phyloP scores from a whole-genome alignment of 2,888 invertebrate genomes.

The Achlya flavicornis region DNA sequence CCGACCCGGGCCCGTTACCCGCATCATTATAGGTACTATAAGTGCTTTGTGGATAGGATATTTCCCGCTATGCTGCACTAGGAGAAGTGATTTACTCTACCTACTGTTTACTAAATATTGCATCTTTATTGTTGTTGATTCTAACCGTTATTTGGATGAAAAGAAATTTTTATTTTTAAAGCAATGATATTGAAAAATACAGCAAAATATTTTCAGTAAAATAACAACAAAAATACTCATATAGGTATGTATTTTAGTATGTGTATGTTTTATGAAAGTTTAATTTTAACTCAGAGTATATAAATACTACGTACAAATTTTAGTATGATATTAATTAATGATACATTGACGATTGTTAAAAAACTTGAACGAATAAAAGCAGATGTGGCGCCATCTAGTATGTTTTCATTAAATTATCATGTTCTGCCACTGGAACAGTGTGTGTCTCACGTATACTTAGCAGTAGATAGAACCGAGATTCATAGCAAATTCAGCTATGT shows the following conservation, averaged over 20 bases:
- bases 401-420: conserved; percentile 20
- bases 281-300: too few species aligned
- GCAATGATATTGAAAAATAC: background rate
- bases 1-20: conserved; percentile 48
- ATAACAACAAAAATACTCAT: too few species aligned
- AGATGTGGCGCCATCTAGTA: conserved; percentile 30
- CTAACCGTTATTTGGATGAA: background rate
- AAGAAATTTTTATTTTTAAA: background rate
- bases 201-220: too few species aligned
- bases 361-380: background rate
- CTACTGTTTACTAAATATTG: background rate
- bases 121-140: background rate
- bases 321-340: too few species aligned
- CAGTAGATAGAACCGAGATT: background rate
- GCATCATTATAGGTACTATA: conserved; percentile 44
- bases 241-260: too few species aligned
- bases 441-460: conserved; percentile 13
- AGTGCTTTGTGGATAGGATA: conserved; percentile 32
- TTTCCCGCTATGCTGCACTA: conserved; percentile 29
- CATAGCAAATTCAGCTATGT: background rate
- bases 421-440: background rate
- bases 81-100: conserved; percentile 22
- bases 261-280: too few species aligned
- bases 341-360: too few species aligned
- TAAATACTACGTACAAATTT: too few species aligned